Evolutionary conservation across 64 coral and sea anemone genomes (phyloP).

Genomic region (Actinia tenebrosa): DNA sequence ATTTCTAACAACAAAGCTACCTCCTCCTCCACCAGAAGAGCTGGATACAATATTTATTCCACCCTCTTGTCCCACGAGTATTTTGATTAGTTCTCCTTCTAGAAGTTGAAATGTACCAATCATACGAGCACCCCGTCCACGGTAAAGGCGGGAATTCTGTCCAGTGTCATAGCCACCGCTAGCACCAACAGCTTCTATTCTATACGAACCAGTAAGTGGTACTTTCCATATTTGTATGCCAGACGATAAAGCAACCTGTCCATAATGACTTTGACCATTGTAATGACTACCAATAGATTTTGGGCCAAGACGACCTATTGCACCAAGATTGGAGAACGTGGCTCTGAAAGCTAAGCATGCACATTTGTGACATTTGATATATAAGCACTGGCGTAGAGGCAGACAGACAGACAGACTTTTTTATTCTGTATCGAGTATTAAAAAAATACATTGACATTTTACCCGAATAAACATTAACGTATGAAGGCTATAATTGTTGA

Average conservation of each 20-base stretch:
- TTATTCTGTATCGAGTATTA: no score
- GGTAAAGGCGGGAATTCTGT: background rate
- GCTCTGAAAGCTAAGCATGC: background rate
- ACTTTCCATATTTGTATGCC: no score
- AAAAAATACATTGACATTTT: no score
- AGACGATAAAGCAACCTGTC: no score
- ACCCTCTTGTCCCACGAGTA: slow-evolving; percentile 67
- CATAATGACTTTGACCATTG: no score
- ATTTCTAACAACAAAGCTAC: slow-evolving; percentile 44
- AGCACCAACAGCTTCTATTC: slow-evolving; percentile 51
- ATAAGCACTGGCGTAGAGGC: no score
- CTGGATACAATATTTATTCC: background rate
- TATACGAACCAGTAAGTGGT: background rate
- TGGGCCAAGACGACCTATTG: background rate
- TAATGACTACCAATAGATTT: background rate
- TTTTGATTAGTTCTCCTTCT: slow-evolving; percentile 28
- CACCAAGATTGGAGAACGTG: background rate
- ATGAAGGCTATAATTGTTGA: no score
- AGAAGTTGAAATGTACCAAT: slow-evolving; percentile 14
- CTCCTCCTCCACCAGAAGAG: slow-evolving; percentile 52
- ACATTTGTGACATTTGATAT: no score
- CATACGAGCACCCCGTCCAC: slow-evolving; percentile 59
- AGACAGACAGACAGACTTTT: no score
- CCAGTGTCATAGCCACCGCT: background rate
- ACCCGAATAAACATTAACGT: no score